Conservation (phyloP, 1,140 invertebrate genomes). For the Artemia franciscana region DNA sequence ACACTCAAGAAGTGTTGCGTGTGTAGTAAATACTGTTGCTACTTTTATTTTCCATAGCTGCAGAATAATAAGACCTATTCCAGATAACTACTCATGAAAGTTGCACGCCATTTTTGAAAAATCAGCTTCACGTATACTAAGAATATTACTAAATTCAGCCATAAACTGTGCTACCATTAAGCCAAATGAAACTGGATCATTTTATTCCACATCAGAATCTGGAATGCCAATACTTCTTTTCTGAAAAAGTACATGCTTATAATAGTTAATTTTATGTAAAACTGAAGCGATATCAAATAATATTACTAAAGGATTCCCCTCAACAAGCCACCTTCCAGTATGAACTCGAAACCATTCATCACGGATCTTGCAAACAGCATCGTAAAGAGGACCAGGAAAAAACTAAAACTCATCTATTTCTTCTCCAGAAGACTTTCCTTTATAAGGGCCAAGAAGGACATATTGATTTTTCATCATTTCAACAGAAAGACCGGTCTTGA, state of each 20-base stretch:
- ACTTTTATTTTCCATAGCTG: conserved; percentile 71
- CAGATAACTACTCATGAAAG: conserved; percentile 98
- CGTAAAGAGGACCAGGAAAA: conserved; percentile 43
- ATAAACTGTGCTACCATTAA: conserved; percentile 89
- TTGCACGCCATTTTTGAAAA: conserved; percentile 63
- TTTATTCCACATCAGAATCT: conserved; percentile 81
- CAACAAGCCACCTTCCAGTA: conserved; percentile 92
- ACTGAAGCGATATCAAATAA: conserved; percentile 93
- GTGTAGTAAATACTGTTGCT: conserved; percentile 93
- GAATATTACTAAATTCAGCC: conserved; percentile 31
- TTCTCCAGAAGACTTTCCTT: conserved; percentile 71
- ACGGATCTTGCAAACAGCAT: conserved; percentile 55
- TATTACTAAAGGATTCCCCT: conserved; percentile 94
- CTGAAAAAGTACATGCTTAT: conserved; percentile 81
- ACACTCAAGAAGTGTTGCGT: conserved; percentile 86
- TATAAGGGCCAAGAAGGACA: conserved; percentile 79
- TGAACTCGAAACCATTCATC: conserved; percentile 75
- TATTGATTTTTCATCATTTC: conserved; percentile 98
- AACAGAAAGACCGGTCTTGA: conserved; percentile 90
- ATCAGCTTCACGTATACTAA: conserved; percentile 23
- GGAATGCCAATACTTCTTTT: conserved; percentile 72
- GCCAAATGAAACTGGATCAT: conserved; percentile 89
- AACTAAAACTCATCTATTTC: conserved; percentile 93
- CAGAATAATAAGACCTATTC: conserved; percentile 67
- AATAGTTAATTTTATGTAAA: conserved; percentile 85